These are phyloP conservation scores for Turritopsis rubra DNA, from an alignment of 30 jellyfish, hydroid and myxozoan species.

Conservation along the genomic window DNA sequence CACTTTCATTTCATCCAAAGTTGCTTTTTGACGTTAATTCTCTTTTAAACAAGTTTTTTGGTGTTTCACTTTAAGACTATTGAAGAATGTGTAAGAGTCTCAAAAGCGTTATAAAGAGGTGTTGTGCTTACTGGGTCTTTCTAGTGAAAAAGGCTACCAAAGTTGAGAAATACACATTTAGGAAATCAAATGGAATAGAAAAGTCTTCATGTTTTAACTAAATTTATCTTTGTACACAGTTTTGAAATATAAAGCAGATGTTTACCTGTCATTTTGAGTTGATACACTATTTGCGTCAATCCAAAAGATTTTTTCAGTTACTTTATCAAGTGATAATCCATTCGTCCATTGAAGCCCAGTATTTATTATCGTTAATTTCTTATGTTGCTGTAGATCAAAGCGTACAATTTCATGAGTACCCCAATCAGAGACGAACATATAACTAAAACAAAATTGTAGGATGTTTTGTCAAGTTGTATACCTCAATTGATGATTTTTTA, in stretches of 20 bases:
- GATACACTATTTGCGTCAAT: background rate
- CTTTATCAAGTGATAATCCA: background rate
- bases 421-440: slow-evolving; percentile 13
- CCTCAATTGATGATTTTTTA: too few relatives aligned
- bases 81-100: too few relatives aligned
- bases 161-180: too few relatives aligned
- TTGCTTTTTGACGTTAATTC: too few relatives aligned
- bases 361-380: background rate
- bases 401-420: slow-evolving; percentile 6
- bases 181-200: too few relatives aligned
- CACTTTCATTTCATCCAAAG: too few relatives aligned
- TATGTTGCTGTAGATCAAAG: background rate
- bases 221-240: background rate
- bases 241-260: background rate
- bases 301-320: slow-evolving; percentile 12
- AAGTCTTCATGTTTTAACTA: too few relatives aligned
- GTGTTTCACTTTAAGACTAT: too few relatives aligned
- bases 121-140: too few relatives aligned
- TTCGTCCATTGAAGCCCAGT: slow-evolving; percentile 10
- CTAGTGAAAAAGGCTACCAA: too few relatives aligned
- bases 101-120: too few relatives aligned
- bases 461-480: background rate
- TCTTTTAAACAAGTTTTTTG: too few relatives aligned
- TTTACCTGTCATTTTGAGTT: background rate
- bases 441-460: background rate